phyloP scores from a whole-genome alignment of 2,888 invertebrate genomes.

The Diloba caeruleocephala region DNA sequence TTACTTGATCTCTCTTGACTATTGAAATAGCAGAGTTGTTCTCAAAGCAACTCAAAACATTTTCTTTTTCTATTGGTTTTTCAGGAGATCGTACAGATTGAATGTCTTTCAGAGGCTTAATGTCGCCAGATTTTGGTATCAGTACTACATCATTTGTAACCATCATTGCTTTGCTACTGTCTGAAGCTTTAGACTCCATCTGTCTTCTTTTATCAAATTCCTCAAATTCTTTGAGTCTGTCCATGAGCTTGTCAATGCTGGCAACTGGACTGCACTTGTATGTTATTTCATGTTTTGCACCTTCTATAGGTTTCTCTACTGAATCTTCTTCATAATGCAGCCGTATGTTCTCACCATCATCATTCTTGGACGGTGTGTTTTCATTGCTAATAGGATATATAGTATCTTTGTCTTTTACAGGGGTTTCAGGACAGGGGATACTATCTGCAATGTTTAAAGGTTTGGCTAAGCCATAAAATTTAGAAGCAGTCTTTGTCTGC shows the following conservation, averaged over 20 bases:
- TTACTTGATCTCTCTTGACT: conserved; percentile 83
- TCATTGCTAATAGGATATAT: conserved; percentile 68
- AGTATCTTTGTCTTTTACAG: conserved; percentile 77
- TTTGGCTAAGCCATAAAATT: conserved; percentile 79
- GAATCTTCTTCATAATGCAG: conserved; percentile 84
- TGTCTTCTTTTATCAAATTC: conserved; percentile 86
- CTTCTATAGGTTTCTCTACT: conserved; percentile 75
- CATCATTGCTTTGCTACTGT: conserved; percentile 78
- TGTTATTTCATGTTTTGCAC: conserved; percentile 72
- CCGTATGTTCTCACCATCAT: conserved; percentile 83
- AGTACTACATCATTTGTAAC: conserved; percentile 85
- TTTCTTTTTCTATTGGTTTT: conserved; percentile 82
- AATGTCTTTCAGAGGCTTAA: conserved; percentile 82
- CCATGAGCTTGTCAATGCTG: conserved; percentile 86
- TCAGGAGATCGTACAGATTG: conserved; percentile 84
- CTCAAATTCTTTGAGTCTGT: conserved; percentile 85
- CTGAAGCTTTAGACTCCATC: conserved; percentile 75
- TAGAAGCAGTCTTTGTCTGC: conserved; percentile 74
- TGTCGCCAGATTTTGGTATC: conserved; percentile 84
- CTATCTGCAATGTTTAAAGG: conserved; percentile 74
- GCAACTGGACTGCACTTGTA: conserved; percentile 79
- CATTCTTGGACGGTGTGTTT: conserved; percentile 79
- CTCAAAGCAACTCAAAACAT: conserved; percentile 85
- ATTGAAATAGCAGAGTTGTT: conserved; percentile 88
- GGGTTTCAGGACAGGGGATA: conserved; percentile 71